These are phyloP conservation scores for Tarsius wallacei DNA, from an alignment of 2,797 vertebrate species.

Conservation along the genomic window DNA sequence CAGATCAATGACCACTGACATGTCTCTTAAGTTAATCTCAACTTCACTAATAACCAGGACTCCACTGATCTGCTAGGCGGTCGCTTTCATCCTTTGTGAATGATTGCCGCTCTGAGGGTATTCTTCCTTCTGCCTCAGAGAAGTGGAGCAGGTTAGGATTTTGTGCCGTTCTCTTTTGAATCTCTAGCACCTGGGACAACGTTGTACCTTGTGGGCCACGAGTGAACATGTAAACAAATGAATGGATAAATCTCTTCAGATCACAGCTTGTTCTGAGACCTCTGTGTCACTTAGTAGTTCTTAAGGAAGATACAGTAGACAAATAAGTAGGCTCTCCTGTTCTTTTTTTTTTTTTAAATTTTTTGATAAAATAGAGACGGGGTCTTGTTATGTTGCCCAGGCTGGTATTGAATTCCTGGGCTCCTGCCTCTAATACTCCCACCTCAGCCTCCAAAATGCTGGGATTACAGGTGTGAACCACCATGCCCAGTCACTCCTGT, in stretches of 20 bases:
- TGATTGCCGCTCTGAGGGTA: background rate
- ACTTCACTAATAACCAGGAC: too few species aligned
- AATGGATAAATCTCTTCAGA: too few species aligned
- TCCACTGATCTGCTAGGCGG: background rate
- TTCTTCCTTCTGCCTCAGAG: background rate
- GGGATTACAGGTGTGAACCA: too few species aligned
- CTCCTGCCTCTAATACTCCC: too few species aligned
- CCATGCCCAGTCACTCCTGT: too few species aligned
- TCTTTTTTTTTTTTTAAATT: too few species aligned
- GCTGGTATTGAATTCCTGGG: too few species aligned
- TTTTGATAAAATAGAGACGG: too few species aligned
- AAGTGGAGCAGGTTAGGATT: background rate
- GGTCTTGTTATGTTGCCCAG: too few species aligned
- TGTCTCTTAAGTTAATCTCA: background rate
- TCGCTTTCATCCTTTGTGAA: background rate
- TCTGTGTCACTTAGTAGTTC: background rate
- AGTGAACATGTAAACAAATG: too few species aligned
- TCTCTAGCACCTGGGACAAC: background rate
- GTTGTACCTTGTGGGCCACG: rapidly evolving
- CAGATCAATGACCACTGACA: background rate
- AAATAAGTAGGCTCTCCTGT: background rate
- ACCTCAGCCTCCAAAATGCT: too few species aligned
- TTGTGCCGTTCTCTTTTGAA: background rate
- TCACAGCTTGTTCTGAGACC: background rate
- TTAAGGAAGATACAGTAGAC: background rate